Percentiles rank a stretch among this genome's conserved stretches.
phyloP scores from a whole-genome alignment of 2,113 vertebrate species.

The Hypanus sabinus region DNA sequence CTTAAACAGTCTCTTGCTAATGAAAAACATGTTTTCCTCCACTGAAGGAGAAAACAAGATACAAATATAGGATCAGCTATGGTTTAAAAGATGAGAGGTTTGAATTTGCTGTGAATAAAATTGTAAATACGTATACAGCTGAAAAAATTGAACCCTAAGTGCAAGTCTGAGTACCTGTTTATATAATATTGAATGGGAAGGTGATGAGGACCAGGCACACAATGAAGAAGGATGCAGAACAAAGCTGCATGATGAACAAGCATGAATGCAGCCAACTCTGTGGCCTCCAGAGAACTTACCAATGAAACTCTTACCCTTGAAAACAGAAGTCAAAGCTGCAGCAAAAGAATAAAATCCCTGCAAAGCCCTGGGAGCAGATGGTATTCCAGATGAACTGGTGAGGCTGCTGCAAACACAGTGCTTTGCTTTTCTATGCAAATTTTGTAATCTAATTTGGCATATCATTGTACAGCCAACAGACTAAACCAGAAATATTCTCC shows the following conservation, averaged over 20 bases:
- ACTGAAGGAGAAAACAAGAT: background rate
- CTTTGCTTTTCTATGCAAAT: constrained; percentile 18
- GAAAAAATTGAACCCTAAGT: background rate
- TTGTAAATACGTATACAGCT: background rate
- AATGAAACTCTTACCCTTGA: constrained; percentile 14
- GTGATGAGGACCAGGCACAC: background rate
- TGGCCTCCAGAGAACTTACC: constrained; percentile 11
- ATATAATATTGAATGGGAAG: background rate
- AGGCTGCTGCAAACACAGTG: constrained; percentile 13
- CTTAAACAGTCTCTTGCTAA: background rate
- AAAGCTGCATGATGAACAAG: background rate
- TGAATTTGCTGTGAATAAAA: background rate
- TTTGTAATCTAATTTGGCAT: constrained; percentile 20
- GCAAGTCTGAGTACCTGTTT: background rate
- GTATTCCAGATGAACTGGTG: constrained; percentile 14
- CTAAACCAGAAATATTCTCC: background rate
- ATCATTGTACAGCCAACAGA: background rate
- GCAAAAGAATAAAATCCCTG: background rate
- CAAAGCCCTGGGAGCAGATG: constrained; percentile 35
- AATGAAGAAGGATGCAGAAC: background rate
- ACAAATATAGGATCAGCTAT: background rate
- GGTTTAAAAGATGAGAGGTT: background rate
- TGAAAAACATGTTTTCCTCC: background rate
- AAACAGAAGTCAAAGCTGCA: background rate
- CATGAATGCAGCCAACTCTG: background rate